A percentile compares a stretch with the other conserved stretches of the same genome.
phyloP scores from a whole-genome alignment of 2,888 invertebrate species.

The Acanthosepion pharaonis region DNA sequence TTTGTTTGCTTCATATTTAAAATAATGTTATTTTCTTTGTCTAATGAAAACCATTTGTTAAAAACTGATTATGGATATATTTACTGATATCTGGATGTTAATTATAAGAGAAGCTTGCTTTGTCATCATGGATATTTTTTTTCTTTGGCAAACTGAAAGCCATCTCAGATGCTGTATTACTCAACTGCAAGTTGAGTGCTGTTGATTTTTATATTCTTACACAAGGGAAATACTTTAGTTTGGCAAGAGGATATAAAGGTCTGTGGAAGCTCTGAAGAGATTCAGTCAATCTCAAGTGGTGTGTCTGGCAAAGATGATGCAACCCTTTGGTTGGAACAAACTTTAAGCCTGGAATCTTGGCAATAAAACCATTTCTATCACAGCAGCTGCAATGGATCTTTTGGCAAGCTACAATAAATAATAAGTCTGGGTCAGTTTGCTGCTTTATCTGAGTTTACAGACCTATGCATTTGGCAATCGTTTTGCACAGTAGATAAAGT shows the following conservation, averaged over 20 bases:
- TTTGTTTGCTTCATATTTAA: not conserved
- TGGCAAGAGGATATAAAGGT: not conserved
- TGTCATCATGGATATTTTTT: not conserved
- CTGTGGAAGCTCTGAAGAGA: not conserved
- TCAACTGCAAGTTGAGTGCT: not conserved
- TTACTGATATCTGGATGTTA: not conserved
- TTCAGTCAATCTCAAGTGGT: not conserved
- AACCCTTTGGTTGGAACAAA: not conserved
- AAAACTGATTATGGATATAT: not conserved
- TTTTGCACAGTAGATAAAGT: not conserved
- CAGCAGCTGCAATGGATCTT: slow-evolving; percentile 9
- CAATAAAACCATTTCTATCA: not conserved
- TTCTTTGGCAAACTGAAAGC: not conserved
- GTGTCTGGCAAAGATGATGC: not conserved
- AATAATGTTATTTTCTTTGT: not conserved
- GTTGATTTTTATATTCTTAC: not conserved
- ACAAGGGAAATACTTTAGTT: not conserved
- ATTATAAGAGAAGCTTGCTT: not conserved
- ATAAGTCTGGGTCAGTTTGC: not conserved
- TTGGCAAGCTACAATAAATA: not conserved
- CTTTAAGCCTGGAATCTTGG: not conserved
- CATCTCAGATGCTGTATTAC: not conserved
- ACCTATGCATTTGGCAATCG: not conserved
- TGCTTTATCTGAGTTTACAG: not conserved
- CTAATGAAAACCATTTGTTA: too few relatives aligned